Base-by-base conservation (phyloP, 2,888 invertebrate genomes). In the Plebejus anna region DNA sequence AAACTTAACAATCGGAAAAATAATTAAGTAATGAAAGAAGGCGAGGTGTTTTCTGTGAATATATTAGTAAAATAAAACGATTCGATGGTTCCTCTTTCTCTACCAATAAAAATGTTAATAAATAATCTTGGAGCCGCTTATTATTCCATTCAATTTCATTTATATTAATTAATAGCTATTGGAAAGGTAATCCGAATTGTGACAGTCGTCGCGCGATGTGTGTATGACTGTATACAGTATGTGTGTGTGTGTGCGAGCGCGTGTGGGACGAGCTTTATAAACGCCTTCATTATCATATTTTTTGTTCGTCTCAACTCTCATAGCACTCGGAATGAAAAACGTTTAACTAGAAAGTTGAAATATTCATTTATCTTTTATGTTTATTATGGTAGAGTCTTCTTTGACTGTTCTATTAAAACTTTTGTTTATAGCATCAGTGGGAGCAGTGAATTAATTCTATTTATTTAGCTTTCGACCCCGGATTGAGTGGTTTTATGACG, bases 321-420 rank as follows among this genome's bases (percentile, higher is more conserved):
- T 22, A 22, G 22, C 59, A 22, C 59, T 59, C 59, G 59, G 59
- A 66, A 32, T 66, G 66, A 66, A 13, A 66, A 66, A 66, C 66
- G 66, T 66, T 66, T 66, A 66, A 66, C 66, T 66, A 66, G 66
- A 66, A 66, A 66, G 66, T 66, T 66, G 66, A 66, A 66, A 66
- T 32, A 9, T 66, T 36, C 66, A 66, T 66, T 66, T 66, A 66
- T 66, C 66, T 66, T 66, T 66, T 66, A 66, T 36, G 32, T 66
- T 66, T 13, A 32, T 66, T 66, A 32, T 32, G 9, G 11, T 66
- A 32, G 32, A 66, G 32, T 13, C 32, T 13, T n/a, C n/a, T 66
- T 61, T 66, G 32, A 36, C 66, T 66, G 11, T 66, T 66, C 13
- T 66, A 66, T 36, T 66, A 13, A 13, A 66, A 32, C 66, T 66